These are phyloP conservation scores for Oegoconia quadripuncta DNA, from an alignment of 2,888 invertebrate species.

Conservation along the genomic window DNA sequence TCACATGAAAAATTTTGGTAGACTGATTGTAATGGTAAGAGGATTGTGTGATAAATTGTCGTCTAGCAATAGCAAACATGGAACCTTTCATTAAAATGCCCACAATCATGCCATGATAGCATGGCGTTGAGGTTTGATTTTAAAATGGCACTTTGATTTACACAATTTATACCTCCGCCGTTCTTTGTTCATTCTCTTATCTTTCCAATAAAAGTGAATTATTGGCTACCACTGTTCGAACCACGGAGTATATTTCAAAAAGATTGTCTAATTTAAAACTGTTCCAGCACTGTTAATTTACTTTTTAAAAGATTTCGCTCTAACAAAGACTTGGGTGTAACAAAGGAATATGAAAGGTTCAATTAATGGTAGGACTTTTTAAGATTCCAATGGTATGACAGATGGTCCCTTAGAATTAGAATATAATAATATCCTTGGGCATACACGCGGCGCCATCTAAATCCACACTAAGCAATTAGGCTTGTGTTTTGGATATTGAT, in stretches of 20 bases:
- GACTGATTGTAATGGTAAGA: too few species aligned
- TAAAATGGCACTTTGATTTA: constrained; percentile 60
- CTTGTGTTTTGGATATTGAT: too few species aligned
- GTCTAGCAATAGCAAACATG: constrained; percentile 8
- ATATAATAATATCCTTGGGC: too few species aligned
- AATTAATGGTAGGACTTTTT: too few species aligned
- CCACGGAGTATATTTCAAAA: constrained; percentile 59
- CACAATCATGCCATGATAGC: constrained; percentile 8
- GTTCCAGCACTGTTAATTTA: constrained; percentile 49
- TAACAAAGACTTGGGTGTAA: constrained; percentile 7
- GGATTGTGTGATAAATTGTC: too few species aligned
- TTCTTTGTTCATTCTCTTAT: constrained; percentile 67
- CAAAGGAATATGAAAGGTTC: constrained; percentile 5
- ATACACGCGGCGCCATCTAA: too few species aligned
- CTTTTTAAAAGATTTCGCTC: constrained; percentile 9
- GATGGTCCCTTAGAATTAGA: too few species aligned
- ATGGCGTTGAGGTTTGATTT: constrained; percentile 36
- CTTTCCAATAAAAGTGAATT: constrained; percentile 72
- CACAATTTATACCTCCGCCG: constrained; percentile 28
- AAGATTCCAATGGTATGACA: too few species aligned
- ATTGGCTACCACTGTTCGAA: constrained; percentile 58
- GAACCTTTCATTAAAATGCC: constrained; percentile 15
- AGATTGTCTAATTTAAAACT: constrained; percentile 72
- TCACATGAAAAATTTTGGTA: too few species aligned
- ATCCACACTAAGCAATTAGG: too few species aligned